Evolutionary conservation across 1,140 invertebrate genomes (phyloP), one percentile per base, ranked within the genome.

Genomic region (Neomicropteryx cornuta): DNA sequence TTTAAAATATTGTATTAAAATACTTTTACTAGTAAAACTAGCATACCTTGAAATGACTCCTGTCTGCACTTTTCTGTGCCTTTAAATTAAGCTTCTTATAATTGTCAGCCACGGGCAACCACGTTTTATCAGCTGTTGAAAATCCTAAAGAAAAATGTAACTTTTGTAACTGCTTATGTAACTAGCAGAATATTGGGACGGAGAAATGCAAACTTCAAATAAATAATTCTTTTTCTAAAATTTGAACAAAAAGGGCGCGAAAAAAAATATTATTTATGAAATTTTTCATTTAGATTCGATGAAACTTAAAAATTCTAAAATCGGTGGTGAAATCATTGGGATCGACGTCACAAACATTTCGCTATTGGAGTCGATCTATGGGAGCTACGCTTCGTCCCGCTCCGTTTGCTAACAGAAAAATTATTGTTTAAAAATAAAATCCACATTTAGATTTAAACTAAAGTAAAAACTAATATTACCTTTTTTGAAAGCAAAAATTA

Each of bases 61-160:
- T 53, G 0, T 52, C 43, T 10, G 50, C 50, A 8, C 30, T 40
- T 34, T 48, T 59, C 37, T 71, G 65, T 2, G 45, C 50, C 34
- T 62, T 56, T 0, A 77, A 63, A 49, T 79, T 79, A 3, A 76
- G 44, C 1, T 43, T 62, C 38, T 56, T 57, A 48, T 76, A 81
- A 43, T 75, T 74, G 0, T 68, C 55, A 46, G 77, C 66, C 3
- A 83, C 69, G n/a, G 83, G 82, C 10, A 87, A 50, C 80, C 83
- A 88, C 0, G 81, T 75, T 2, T 48, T 68, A 1, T 66, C 51
- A 8, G 55, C 71, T 0, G 55, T 66, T 0, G 76, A 75, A 48
- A 84, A 84, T 44, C 77, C 75, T 73, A 17, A 2, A 43, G 44
- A 36, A 38, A 16, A 14, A 42, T 24, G 4, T n/a, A 19, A 19